Evolutionary conservation across 2,113 vertebrate genomes (phyloP).

Genomic region (Columba janthina): DNA sequence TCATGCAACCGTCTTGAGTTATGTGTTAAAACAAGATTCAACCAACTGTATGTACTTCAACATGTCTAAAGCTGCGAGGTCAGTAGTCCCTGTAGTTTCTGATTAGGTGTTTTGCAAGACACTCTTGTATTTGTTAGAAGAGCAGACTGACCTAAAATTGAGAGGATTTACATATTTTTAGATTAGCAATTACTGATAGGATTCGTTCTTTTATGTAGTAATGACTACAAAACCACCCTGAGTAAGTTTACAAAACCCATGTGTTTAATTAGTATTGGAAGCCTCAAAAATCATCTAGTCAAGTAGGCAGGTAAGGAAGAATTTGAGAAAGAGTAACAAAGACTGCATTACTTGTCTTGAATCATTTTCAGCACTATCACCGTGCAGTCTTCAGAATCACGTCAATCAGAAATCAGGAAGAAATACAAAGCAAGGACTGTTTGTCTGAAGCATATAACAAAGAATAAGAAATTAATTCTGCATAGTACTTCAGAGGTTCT

Average conservation of each 20-base stretch:
- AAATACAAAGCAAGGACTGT: neutral
- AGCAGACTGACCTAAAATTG: too few relatives aligned
- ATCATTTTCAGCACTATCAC: neutral
- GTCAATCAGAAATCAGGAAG: neutral
- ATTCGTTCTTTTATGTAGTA: too few relatives aligned
- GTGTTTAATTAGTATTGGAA: neutral
- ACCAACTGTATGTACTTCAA: too few relatives aligned
- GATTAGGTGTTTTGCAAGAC: too few relatives aligned
- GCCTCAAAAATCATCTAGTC: neutral
- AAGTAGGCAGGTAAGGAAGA: neutral
- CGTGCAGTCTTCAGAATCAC: accelerated
- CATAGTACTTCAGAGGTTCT: neutral
- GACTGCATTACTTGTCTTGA: neutral
- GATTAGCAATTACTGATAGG: too few relatives aligned
- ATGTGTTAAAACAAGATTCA: too few relatives aligned
- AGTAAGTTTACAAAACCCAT: neutral
- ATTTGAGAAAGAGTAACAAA: neutral
- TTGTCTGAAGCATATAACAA: neutral
- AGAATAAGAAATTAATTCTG: neutral
- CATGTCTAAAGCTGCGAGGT: too few relatives aligned
- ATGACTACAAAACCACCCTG: too few relatives aligned
- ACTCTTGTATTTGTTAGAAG: too few relatives aligned
- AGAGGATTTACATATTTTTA: too few relatives aligned
- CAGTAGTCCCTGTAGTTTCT: too few relatives aligned
- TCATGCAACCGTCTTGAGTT: too few relatives aligned